Percentiles rank a stretch among this genome's conserved stretches.
Evolutionary conservation across 2,888 invertebrate species (phyloP).

Genomic region (Lampropteryx suffumata): DNA sequence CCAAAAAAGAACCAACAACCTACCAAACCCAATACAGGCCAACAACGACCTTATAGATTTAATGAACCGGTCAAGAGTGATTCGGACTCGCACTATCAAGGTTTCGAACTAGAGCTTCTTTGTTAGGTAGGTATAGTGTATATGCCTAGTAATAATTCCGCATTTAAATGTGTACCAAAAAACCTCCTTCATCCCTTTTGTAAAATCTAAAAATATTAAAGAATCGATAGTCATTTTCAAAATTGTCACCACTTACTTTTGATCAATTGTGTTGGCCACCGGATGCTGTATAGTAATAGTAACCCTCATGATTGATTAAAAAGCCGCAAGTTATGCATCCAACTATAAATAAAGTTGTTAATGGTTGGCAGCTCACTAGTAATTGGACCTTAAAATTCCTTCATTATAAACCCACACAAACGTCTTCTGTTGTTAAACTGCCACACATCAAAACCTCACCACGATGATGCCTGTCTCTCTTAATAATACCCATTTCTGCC

Average conservation of each 20-base stretch:
- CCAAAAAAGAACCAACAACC: too few species aligned
- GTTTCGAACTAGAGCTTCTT: too few species aligned
- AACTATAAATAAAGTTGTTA: constrained; percentile 77
- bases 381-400: constrained; percentile 75
- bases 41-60: too few species aligned
- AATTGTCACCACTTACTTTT: constrained; percentile 53
- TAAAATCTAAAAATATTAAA: not conserved
- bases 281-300: constrained; percentile 61
- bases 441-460: constrained; percentile 26
- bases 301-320: constrained; percentile 75
- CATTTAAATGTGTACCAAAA: too few species aligned
- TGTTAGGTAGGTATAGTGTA: too few species aligned
- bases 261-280: constrained; percentile 59
- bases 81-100: too few species aligned
- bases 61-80: too few species aligned
- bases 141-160: too few species aligned
- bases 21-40: too few species aligned
- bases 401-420: constrained; percentile 53
- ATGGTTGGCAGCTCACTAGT: constrained; percentile 62
- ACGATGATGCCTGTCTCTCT: constrained; percentile 23
- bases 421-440: constrained; percentile 29
- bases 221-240: constrained; percentile 7
- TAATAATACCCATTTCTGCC: constrained; percentile 26
- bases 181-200: too few species aligned
- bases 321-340: constrained; percentile 75